Evolutionary conservation across 2,888 invertebrate genomes (phyloP), one percentile per base, ranked within the genome.

Genomic region (Chymomyza fuscimana): DNA sequence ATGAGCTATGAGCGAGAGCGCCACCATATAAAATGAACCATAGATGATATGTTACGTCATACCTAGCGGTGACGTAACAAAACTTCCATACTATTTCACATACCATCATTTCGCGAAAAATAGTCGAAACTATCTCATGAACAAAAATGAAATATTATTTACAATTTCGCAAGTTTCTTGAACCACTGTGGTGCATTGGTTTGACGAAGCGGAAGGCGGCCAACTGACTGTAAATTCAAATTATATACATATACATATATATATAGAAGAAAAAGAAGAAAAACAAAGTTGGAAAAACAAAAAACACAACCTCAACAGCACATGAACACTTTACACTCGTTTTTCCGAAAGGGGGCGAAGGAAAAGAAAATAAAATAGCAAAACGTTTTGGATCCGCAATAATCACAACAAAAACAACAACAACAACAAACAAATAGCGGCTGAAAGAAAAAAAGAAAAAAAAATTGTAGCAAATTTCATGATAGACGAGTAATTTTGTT

Each of bases 401-500:
- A 78, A 65, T 59, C 69, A 63, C 67, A 72, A 52, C 59, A 70
- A 58, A 32, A 69, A 59, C 46, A 59, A 46, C 46, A 62, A 50
- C 36, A 52, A 50, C 22, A 25, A 25, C 25, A 25, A 25, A 25
- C 25, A 25, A 25, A 25, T 25, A 25, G 25, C 52, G 65, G 58
- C 59, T 66, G 9, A 52, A 46, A 65, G 76, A 40, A 69, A 72
- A 52, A 65, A 67, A 66, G 74, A 63, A 67, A 52, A 72, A 72
- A 79, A 77, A 78, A 74, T 79, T 77, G 76, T 80, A 81, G 81
- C 85, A 86, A 86, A 83, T 83, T 83, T 85, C 85, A 86, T 86
- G 87, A 86, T 83, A 86, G 80, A 77, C 87, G 77, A 87, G 85
- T 87, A 87, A 87, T 83, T 86, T 87, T 79, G 86, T 87, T 83